A percentile compares a stretch with the other conserved stretches of the same genome.
These are phyloP conservation scores for Melangyna quadrimaculata DNA, from an alignment of 2,888 invertebrate species.

Conservation along the genomic window DNA sequence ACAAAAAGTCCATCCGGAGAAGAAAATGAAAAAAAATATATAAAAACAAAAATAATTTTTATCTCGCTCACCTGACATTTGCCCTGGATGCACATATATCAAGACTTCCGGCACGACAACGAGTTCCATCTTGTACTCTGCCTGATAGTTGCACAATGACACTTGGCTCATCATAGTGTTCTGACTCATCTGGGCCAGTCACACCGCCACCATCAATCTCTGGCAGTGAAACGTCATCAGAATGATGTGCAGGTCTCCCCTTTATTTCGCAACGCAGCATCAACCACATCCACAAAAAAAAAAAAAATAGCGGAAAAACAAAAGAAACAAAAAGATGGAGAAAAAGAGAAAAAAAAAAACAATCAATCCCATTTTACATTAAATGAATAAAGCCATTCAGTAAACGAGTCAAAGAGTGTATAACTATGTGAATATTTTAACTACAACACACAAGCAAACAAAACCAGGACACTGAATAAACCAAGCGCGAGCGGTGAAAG, in stretches of 20 bases:
- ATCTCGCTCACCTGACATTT: constrained; percentile 89
- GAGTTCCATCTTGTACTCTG: constrained; percentile 94
- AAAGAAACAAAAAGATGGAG: constrained; percentile 10
- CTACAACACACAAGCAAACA: constrained; percentile 64
- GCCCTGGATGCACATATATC: constrained; percentile 97
- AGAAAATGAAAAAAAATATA: background rate
- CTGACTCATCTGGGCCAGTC: constrained; percentile 79
- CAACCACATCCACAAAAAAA: constrained; percentile 37
- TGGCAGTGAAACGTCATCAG: constrained; percentile 77
- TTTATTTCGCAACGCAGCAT: constrained; percentile 49
- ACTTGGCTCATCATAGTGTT: constrained; percentile 84
- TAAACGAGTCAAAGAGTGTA: constrained; percentile 68
- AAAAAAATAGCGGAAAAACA: constrained; percentile 42
- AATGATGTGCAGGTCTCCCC: constrained; percentile 81
- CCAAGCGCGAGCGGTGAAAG: constrained; percentile 43
- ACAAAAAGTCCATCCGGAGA: background rate
- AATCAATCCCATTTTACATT: constrained; percentile 65
- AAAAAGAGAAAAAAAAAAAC: constrained; percentile 9
- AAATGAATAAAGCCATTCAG: constrained; percentile 70
- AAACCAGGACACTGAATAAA: constrained; percentile 67
- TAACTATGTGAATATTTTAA: constrained; percentile 67
- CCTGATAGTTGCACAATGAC: constrained; percentile 91
- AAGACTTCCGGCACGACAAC: constrained; percentile 91
- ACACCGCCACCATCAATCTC: constrained; percentile 76
- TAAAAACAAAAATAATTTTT: constrained; percentile 29